Evolutionary conservation across 1,140 invertebrate species (phyloP), one percentile per base, ranked within the genome.

Genomic region (Oryzaephilus surinamensis): DNA sequence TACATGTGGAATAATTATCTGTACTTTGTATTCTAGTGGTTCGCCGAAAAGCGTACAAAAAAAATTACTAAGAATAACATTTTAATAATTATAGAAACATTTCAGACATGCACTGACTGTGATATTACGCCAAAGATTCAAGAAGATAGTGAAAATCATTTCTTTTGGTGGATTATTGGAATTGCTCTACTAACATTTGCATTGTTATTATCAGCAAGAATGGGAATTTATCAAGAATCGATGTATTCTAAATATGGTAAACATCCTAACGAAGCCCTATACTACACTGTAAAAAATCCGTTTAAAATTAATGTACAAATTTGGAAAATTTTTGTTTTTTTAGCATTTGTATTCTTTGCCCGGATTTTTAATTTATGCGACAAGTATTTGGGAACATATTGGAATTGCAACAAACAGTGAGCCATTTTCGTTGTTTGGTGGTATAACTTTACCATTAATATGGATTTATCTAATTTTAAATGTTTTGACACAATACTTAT

Each of bases 161-260:
- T 87, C 49, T 81, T 89, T 39, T 88, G 84, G 84, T 89, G 85
- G 85, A 62, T 70, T 39, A 55, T 85, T 26, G 86, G 95, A 11
- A 91, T 99, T 44, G 60, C 66, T 1, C 74, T 97, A 46, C 65
- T 99, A 7, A 88, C 87, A 0, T 70, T 87, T 42, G 91, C 92
- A 0, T 64, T 99, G 19, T 84, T 99, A 43, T 70, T 96, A 38
- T 97, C 95, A 1, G 92, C 96, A 4, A 70, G 85, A 41, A 91
- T 98, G 85, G 96, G 95, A 2, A 90, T 99, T 42, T 96, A 86
- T 61, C 96, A 99, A 68, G 94, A 99, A 67, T 75, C 75, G 6
- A 64, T 98, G 3, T 92, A 93, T 57, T 67, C 68, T 40, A 76
- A 77, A 38, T 81, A 84, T 66, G 95, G 95, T 32, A 98, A 97